Evolutionary conservation across 2,797 vertebrate genomes (phyloP), one percentile per base, ranked within the genome.

Genomic region (Denticeps clupeoides): DNA sequence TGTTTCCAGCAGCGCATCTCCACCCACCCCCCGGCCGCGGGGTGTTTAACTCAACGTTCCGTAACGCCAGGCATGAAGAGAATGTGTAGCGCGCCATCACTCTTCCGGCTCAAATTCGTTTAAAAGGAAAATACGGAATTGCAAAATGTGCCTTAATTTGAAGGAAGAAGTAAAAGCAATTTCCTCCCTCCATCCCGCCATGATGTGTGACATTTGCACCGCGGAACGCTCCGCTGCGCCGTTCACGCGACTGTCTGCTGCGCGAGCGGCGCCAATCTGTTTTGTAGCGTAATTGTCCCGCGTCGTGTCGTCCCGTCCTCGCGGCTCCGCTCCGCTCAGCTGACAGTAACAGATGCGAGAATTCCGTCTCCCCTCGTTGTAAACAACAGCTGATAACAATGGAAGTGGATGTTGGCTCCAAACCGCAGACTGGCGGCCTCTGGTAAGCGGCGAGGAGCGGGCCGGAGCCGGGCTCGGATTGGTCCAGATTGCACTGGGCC

Each of bases 341-440:
- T 65, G 75, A 82, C 75, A 73, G 72, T 67, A 79, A 79, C 78
- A 82, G 79, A 81, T 63, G 79, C 80, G 72, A 80, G 81, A 79
- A 71, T 81, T 75, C 72, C 72, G 74, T 75, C 70, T 78, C 68
- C 62, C 73, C 68, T 71, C 66, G 69, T 68, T 69, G 74, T 82
- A 76, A 74, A 75, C 75, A 74, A 70, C 69, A 74, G 69, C 72
- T 79, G 75, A 80, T 76, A 59, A 65, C 70, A 76, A 78, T 80
- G 65, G 69, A 58, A 63, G 61, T 77, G 60, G 67, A 58, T 58
- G 52, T 65, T 62, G 63, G 64, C 68, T 69, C 56, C 55, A n/a
- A n/a, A n/a, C n/a, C n/a, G n/a, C n/a, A n/a, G n/a, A n/a, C n/a
- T n/a, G n/a, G n/a, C n/a, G n/a, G n/a, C n/a, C n/a, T n/a, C n/a